phyloP scores from a whole-genome alignment of 2,888 invertebrate genomes.

The Lasius platythorax region DNA sequence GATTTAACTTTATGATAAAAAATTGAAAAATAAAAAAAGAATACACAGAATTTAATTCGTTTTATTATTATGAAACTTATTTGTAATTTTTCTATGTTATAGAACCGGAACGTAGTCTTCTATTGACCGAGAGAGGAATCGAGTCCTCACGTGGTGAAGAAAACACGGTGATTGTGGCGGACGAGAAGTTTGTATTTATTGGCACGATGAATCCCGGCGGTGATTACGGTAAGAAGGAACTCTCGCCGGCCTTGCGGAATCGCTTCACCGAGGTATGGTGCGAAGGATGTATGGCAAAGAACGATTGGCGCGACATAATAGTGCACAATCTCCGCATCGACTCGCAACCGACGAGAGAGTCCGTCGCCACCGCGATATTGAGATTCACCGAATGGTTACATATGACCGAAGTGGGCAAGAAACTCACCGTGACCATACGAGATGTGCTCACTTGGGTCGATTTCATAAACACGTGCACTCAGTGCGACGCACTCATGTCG shows the following conservation, averaged over 20 bases:
- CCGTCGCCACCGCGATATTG: conserved; percentile 91
- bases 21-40: not conserved
- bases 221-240: conserved; percentile 99
- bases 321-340: conserved; percentile 91
- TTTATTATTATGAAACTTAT: not conserved
- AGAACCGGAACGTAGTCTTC: conserved; percentile 96
- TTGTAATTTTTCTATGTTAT: conserved; percentile 57
- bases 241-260: conserved; percentile 98
- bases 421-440: conserved; percentile 95
- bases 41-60: not conserved
- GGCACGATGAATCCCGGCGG: conserved; percentile 99
- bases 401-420: conserved; percentile 90
- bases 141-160: conserved; percentile 85
- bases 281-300: conserved; percentile 90
- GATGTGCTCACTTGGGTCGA: conserved; percentile 97
- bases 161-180: conserved; percentile 88
- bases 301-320: conserved; percentile 93
- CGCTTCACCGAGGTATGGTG: conserved; percentile 99
- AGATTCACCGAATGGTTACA: conserved; percentile 94
- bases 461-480: conserved; percentile 91
- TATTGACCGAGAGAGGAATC: conserved; percentile 96
- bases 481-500: conserved; percentile 56
- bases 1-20: not conserved
- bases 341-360: conserved; percentile 87
- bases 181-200: conserved; percentile 94